Evolutionary conservation across 2,797 vertebrate genomes (phyloP).

Genomic region (Darevskia mixta): DNA sequence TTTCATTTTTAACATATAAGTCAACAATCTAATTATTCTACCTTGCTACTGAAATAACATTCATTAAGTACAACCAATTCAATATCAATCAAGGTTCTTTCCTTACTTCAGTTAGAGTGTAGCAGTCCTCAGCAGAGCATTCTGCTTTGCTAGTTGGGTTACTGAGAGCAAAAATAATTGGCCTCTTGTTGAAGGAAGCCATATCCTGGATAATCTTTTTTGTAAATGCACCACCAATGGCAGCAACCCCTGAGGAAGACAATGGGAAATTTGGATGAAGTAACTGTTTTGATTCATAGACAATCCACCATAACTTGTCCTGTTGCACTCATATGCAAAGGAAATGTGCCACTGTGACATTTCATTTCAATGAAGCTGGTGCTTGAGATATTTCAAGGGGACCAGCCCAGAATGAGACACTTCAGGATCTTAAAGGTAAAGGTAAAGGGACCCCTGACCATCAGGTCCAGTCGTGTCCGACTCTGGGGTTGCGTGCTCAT

Average conservation of each 20-base stretch:
- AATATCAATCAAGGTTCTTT: neutral
- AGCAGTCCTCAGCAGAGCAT: conserved; percentile 97
- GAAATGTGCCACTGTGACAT: neutral
- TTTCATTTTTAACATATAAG: neutral
- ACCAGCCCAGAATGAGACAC: neutral
- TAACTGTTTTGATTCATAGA: neutral
- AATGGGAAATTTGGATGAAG: neutral
- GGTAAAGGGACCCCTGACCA: too few relatives aligned
- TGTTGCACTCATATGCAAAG: neutral
- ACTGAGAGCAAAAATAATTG: conserved; percentile 97
- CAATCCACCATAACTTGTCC: neutral
- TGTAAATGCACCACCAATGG: conserved; percentile 91
- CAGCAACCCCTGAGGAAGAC: conserved; percentile 89
- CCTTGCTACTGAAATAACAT: neutral
- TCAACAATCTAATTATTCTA: neutral
- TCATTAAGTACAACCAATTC: neutral
- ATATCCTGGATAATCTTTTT: conserved; percentile 91
- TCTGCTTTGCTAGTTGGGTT: conserved; percentile 99
- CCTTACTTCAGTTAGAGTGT: conserved; percentile 90
- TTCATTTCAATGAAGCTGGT: neutral
- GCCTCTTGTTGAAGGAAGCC: conserved; percentile 90
- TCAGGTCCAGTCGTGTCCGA: too few relatives aligned
- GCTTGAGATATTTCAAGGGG: neutral
- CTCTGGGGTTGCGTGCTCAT: too few relatives aligned
- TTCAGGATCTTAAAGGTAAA: neutral